Percentiles rank a stretch among this genome's conserved stretches.
Conservation (phyloP, 2,797 vertebrate species). For the Borostomias antarcticus region DNA sequence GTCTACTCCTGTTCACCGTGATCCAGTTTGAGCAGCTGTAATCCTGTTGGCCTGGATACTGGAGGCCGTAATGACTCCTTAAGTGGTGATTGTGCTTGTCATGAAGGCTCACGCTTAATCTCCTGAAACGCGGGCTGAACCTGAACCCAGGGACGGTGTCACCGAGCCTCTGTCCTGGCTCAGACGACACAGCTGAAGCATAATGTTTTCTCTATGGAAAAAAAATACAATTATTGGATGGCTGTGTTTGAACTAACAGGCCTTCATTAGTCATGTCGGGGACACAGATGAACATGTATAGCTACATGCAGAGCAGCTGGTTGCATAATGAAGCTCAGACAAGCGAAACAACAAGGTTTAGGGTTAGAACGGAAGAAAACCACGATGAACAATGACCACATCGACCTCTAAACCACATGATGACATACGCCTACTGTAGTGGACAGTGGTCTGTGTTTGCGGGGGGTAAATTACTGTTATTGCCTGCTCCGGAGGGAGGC, state of each 20-base stretch:
- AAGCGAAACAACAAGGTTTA: neutral
- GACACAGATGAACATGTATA: too few species aligned
- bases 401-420: neutral
- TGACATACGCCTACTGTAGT: neutral
- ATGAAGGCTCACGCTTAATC: neutral
- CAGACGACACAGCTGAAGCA: neutral
- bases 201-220: neutral
- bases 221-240: neutral
- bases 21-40: neutral
- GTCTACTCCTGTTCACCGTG: neutral
- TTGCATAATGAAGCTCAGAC: neutral
- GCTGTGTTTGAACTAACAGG: too few species aligned
- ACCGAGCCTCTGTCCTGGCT: neutral
- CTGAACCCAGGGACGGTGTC: neutral
- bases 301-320: too few species aligned
- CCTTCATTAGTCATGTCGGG: too few species aligned
- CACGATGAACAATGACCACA: neutral
- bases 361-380: neutral
- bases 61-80: conserved; percentile 19
- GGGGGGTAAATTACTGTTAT: neutral
- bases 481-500: neutral
- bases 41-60: neutral
- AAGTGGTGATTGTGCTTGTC: conserved; percentile 9
- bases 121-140: neutral
- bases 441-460: neutral